Evolutionary conservation across 2,888 invertebrate species (phyloP).

Genomic region (Mesochorus sp.): DNA sequence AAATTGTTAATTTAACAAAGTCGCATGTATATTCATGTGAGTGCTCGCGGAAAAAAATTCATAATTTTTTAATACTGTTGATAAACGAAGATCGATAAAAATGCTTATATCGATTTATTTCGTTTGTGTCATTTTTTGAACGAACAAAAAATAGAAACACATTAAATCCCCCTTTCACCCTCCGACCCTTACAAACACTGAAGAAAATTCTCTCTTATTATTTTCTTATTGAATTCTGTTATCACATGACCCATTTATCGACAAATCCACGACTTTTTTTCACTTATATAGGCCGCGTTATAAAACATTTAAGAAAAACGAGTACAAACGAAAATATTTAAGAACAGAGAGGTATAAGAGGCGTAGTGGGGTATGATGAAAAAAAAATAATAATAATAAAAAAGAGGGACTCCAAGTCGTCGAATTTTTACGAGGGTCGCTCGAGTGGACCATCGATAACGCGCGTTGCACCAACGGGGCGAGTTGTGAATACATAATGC

Average conservation of each 20-base stretch:
- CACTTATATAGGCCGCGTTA: neutral
- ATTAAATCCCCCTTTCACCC: too few relatives aligned
- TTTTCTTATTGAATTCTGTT: neutral
- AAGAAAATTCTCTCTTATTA: neutral
- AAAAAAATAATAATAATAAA: conserved; percentile 12
- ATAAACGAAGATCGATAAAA: too few relatives aligned
- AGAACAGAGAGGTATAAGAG: conserved; percentile 13
- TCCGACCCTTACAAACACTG: too few relatives aligned
- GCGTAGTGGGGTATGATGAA: neutral
- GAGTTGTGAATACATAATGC: conserved; percentile 57
- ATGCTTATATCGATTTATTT: too few relatives aligned
- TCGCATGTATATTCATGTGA: too few relatives aligned
- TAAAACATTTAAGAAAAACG: neutral
- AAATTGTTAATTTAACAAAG: too few relatives aligned
- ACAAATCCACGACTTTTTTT: neutral
- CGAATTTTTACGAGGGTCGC: conserved; percentile 53
- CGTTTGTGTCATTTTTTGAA: too few relatives aligned
- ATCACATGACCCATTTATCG: conserved; percentile 5
- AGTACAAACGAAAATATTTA: neutral
- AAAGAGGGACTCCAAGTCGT: conserved; percentile 36
- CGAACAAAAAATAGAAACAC: too few relatives aligned
- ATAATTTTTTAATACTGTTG: too few relatives aligned
- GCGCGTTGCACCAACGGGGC: conserved; percentile 26
- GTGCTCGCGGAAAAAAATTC: too few relatives aligned
- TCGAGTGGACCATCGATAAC: conserved; percentile 57